Percentiles rank a stretch among this genome's conserved stretches.
Conservation (phyloP, 2,113 vertebrate genomes). For the Syngnathoides biaculeatus region DNA sequence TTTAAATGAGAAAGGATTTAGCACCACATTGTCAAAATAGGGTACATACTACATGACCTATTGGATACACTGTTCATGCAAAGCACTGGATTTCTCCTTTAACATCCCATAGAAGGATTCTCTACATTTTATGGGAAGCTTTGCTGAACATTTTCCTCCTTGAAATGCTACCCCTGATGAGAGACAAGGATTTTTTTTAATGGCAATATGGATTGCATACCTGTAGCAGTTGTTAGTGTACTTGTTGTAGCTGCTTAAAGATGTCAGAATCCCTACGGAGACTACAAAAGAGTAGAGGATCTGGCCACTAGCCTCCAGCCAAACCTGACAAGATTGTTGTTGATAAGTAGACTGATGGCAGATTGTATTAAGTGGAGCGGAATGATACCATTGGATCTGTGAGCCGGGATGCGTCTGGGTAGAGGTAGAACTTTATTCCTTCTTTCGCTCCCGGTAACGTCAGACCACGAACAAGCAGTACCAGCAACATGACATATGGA, state of each 20-base stretch:
- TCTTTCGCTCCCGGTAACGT: constrained; percentile 85
- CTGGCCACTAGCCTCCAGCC: constrained; percentile 78
- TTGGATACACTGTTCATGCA: no score
- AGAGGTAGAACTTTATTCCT: constrained; percentile 89
- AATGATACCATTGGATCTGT: constrained; percentile 82
- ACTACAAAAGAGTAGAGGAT: constrained; percentile 77
- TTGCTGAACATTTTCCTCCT: not conserved
- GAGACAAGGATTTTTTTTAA: no score
- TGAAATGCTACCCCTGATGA: not conserved
- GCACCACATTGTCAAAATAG: no score
- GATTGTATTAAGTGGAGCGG: not conserved
- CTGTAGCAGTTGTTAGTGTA: constrained; percentile 77
- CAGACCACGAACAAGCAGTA: constrained; percentile 86
- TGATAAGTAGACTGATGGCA: not conserved
- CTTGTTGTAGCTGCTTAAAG: constrained; percentile 77
- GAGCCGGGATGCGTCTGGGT: constrained; percentile 84
- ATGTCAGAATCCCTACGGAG: constrained; percentile 71
- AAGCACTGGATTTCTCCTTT: no score
- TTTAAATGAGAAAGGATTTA: no score
- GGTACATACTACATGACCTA: no score
- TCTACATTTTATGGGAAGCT: no score
- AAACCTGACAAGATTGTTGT: constrained; percentile 57
- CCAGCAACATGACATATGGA: constrained; percentile 85
- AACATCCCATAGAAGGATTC: no score
- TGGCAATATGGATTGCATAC: constrained; percentile 33